These are phyloP conservation scores for Eriocheir sinensis DNA, from an alignment of 1,140 invertebrate species.

Conservation along the genomic window DNA sequence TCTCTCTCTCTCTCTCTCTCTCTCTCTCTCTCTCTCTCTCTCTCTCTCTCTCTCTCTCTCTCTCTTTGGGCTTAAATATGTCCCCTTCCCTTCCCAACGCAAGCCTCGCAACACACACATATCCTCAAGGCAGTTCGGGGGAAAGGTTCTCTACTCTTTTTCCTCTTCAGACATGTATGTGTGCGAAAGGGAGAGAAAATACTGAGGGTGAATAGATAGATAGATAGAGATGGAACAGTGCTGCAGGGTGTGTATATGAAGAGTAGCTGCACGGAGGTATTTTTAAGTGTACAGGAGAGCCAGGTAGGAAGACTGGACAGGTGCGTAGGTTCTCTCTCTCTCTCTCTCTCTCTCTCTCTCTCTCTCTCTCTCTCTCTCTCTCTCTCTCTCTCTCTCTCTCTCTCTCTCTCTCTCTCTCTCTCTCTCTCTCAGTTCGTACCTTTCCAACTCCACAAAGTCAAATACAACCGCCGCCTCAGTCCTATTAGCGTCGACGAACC, in stretches of 20 bases:
- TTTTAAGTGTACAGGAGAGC: no score
- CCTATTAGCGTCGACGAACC: no score
- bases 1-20: not conserved
- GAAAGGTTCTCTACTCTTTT: not conserved
- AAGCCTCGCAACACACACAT: not conserved
- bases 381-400: not conserved
- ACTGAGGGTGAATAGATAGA: not conserved
- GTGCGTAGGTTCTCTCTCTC: slow-evolving; percentile 24
- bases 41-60: not conserved
- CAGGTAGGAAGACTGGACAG: no score
- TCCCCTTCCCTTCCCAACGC: not conserved
- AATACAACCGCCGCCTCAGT: no score
- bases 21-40: not conserved
- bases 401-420: not conserved
- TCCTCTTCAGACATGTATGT: no score
- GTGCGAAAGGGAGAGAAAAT: not conserved
- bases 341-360: slow-evolving; percentile 6
- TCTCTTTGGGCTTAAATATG: not conserved
- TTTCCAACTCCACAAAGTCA: no score
- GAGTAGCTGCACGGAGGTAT: no score
- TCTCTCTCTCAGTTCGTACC: not conserved
- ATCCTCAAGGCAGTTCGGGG: not conserved
- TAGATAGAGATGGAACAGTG: not conserved
- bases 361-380: not conserved
- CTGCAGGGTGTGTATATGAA: no score